phyloP scores from a whole-genome alignment of 2,113 vertebrate genomes.

The Dicerorhinus sumatrensis region DNA sequence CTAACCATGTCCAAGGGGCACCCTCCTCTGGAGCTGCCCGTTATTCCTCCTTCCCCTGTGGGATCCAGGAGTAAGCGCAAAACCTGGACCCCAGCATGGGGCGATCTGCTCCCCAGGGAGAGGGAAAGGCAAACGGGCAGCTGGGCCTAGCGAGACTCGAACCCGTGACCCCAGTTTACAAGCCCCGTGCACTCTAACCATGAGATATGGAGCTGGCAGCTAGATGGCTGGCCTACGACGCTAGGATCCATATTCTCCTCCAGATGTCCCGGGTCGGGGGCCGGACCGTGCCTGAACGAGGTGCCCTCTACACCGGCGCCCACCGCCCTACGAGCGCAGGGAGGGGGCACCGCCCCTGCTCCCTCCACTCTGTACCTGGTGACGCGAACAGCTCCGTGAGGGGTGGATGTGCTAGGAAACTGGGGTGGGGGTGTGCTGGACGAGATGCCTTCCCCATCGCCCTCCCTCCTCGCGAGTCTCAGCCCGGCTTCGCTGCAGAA shows the following conservation, averaged over 20 bases:
- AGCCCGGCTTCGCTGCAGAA: fast-evolving
- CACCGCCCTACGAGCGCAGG: fast-evolving
- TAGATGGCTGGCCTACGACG: fast-evolving
- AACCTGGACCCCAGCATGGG: not conserved
- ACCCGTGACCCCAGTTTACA: conserved; percentile 34
- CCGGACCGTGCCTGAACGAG: not conserved
- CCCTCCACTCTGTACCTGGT: not conserved
- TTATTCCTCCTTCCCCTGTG: no score
- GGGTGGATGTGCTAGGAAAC: not conserved
- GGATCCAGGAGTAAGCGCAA: not conserved
- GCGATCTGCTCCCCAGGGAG: no score
- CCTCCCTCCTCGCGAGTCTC: fast-evolving
- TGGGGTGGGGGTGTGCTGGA: fast-evolving
- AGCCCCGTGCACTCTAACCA: conserved; percentile 49
- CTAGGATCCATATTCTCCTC: not conserved
- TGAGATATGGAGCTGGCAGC: conserved; percentile 50
- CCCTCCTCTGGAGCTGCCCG: not conserved
- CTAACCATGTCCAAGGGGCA: not conserved
- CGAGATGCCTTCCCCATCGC: fast-evolving
- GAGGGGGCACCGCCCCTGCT: not conserved
- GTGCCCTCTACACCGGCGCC: not conserved
- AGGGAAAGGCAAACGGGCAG: not conserved
- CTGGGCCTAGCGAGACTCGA: conserved; percentile 62
- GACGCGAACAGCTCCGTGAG: not conserved
- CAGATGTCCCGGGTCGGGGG: not conserved